These are phyloP conservation scores for Drosophila bocki DNA, from an alignment of 1,140 invertebrate species.

Conservation along the genomic window DNA sequence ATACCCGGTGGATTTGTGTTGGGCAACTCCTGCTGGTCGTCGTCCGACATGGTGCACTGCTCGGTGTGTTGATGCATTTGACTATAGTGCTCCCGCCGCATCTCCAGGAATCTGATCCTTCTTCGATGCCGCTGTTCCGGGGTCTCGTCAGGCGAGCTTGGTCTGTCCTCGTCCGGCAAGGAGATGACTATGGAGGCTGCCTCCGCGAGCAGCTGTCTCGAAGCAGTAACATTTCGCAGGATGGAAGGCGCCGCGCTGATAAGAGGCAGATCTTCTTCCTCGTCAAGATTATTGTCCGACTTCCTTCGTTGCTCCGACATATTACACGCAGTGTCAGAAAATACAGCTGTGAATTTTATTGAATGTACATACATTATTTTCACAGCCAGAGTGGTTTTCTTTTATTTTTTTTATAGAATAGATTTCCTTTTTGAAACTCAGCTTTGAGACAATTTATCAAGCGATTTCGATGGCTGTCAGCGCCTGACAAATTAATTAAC, in stretches of 20 bases:
- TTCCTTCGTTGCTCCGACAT: slow-evolving; percentile 15
- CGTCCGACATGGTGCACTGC: slow-evolving; percentile 11
- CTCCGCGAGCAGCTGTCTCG: background rate
- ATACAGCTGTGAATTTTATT: background rate
- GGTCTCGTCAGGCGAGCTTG: background rate
- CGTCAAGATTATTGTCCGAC: background rate
- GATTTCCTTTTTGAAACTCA: background rate
- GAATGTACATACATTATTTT: slow-evolving; percentile 7
- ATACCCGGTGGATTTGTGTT: no score
- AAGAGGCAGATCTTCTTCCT: background rate
- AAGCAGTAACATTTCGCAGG: background rate
- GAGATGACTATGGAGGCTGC: slow-evolving; percentile 40
- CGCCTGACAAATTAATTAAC: slow-evolving; percentile 78
- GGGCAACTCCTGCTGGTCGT: background rate
- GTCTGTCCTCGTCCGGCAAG: slow-evolving; percentile 1
- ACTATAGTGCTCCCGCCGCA: slow-evolving; percentile 62
- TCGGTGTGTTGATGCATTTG: slow-evolving; percentile 39
- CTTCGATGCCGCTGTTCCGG: slow-evolving; percentile 37
- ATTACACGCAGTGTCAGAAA: background rate
- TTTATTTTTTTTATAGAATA: background rate
- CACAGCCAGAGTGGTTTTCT: slow-evolving; percentile 3
- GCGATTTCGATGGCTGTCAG: slow-evolving; percentile 28
- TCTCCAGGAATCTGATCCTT: slow-evolving; percentile 42
- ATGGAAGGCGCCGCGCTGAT: slow-evolving; percentile 3
- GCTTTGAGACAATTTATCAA: slow-evolving; percentile 21